Conservation (phyloP, 2,888 invertebrate genomes). For the Philopedon plagiatum region DNA sequence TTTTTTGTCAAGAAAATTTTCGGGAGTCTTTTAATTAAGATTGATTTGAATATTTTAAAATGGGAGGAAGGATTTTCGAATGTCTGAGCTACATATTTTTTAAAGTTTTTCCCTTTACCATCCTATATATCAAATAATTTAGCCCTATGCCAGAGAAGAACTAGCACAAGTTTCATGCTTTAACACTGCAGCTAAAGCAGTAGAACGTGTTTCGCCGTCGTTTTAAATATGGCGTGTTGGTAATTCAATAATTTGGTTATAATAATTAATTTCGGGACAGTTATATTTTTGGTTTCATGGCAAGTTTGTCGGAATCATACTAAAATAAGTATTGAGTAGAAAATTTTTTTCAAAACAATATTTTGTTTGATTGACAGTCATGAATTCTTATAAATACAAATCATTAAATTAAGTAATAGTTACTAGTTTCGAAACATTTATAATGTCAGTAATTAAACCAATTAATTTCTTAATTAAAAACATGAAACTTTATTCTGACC, state of each 20-base stretch:
- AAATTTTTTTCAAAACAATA: no score
- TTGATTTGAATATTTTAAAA: no score
- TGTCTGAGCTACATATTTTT: no score
- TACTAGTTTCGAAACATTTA: no score
- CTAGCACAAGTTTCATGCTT: not conserved
- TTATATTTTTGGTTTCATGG: not conserved
- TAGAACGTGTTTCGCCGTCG: not conserved
- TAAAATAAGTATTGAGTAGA: not conserved
- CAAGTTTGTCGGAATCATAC: not conserved
- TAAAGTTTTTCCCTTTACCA: not conserved
- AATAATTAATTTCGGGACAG: not conserved
- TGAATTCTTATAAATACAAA: no score
- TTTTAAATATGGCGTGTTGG: not conserved
- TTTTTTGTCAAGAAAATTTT: no score
- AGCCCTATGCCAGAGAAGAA: not conserved
- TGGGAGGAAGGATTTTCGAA: no score
- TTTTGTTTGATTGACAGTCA: no score
- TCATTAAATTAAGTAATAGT: no score
- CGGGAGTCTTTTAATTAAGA: no score
- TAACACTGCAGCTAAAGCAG: not conserved
- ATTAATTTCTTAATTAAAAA: not conserved
- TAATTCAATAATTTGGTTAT: not conserved
- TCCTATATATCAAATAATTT: not conserved
- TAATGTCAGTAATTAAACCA: not conserved
- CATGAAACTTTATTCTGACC: not conserved